Conservation (phyloP, 2,888 invertebrate species). For the Odontocolon sp. region DNA sequence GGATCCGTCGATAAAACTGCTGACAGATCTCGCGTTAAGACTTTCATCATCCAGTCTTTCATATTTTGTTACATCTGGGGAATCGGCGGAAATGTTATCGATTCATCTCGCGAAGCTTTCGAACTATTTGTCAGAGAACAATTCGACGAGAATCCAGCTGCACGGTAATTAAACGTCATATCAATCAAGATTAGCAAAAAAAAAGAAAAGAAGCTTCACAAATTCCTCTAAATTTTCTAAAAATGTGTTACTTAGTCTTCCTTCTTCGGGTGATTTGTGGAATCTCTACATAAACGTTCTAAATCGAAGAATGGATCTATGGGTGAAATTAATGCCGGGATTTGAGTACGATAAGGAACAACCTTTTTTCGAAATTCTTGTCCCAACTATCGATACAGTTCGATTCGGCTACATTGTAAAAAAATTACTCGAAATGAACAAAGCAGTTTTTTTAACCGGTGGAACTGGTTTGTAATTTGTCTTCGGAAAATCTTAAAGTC, state of each 20-base stretch:
- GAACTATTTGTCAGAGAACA: constrained; percentile 87
- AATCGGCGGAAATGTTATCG: constrained; percentile 91
- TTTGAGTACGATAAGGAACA: constrained; percentile 87
- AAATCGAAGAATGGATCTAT: constrained; percentile 87
- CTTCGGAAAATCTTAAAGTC: neutral
- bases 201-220: no score
- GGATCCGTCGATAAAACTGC: constrained; percentile 85
- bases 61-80: constrained; percentile 93
- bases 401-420: constrained; percentile 92
- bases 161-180: constrained; percentile 81
- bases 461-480: constrained; percentile 85
- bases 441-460: constrained; percentile 95
- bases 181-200: constrained; percentile 56
- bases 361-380: constrained; percentile 94
- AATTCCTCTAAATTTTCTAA: no score
- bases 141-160: constrained; percentile 87
- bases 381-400: constrained; percentile 95
- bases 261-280: constrained; percentile 88
- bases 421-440: constrained; percentile 86
- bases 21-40: constrained; percentile 82
- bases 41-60: constrained; percentile 89
- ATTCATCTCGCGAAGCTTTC: constrained; percentile 86
- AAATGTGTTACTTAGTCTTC: constrained; percentile 83
- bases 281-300: constrained; percentile 89
- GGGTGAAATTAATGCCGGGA: constrained; percentile 89